Evolutionary conservation across 2,888 invertebrate genomes (phyloP).

Genomic region (Rotaria socialis): DNA sequence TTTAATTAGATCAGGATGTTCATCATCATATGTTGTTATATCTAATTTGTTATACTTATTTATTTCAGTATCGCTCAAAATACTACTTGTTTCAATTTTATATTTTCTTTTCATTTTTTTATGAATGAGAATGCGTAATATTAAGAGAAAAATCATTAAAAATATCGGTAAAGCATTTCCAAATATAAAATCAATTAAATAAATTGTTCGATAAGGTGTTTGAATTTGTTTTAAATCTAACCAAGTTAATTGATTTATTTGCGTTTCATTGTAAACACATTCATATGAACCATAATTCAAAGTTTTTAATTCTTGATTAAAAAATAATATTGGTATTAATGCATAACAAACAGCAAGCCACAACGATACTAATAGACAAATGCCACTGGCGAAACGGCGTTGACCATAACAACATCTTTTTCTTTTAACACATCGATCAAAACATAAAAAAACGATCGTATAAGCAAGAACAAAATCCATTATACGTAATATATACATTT

Average conservation of each 20-base stretch:
- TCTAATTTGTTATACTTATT: background rate
- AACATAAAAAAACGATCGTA: conserved; percentile 45
- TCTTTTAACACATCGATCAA: conserved; percentile 40
- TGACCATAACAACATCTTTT: conserved; percentile 40
- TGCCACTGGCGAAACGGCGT: conserved; percentile 38
- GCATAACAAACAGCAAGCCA: conserved; percentile 45
- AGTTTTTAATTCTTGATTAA: conserved; percentile 36
- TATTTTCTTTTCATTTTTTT: background rate
- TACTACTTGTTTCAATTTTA: background rate
- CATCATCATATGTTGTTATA: background rate
- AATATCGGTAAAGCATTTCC: conserved; percentile 40
- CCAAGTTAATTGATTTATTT: background rate
- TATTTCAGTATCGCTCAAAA: background rate
- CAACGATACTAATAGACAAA: conserved; percentile 35
- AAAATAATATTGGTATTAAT: conserved; percentile 44
- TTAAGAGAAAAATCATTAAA: conserved; percentile 38
- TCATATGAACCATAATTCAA: conserved; percentile 43
- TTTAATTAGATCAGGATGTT: background rate
- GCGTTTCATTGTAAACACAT: conserved; percentile 30
- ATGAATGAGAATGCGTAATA: background rate
- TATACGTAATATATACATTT: conserved; percentile 41
- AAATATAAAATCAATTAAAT: conserved; percentile 43
- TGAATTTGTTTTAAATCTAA: background rate
- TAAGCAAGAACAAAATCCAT: conserved; percentile 46
- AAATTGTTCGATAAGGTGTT: conserved; percentile 21